These are phyloP conservation scores for Gobio occitaniae DNA, from an alignment of 2,797 vertebrate genomes.

Conservation along the genomic window DNA sequence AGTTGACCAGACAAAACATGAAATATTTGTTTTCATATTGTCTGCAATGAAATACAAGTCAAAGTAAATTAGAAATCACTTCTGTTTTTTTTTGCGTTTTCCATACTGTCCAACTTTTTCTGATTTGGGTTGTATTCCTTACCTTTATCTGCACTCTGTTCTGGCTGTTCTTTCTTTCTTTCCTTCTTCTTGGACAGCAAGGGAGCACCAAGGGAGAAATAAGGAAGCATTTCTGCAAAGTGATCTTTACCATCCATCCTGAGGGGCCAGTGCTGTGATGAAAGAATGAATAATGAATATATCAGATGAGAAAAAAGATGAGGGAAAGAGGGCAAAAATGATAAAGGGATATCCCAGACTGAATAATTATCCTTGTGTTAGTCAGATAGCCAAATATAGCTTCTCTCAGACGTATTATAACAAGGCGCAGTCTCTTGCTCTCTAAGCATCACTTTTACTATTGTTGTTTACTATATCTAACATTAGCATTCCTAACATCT, in stretches of 20 bases:
- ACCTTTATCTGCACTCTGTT: conserved; percentile 29
- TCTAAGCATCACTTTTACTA: neutral
- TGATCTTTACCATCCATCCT: conserved; percentile 71
- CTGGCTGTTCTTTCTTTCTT: conserved; percentile 46
- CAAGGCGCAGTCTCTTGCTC: neutral
- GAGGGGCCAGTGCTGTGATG: conserved; percentile 66
- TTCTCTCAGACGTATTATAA: conserved; percentile 36
- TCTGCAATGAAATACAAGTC: too few species aligned
- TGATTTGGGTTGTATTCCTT: neutral
- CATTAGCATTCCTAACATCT: neutral
- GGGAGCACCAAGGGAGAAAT: conserved; percentile 67
- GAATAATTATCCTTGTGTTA: conserved; percentile 48
- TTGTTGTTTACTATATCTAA: conserved; percentile 25
- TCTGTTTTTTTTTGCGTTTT: too few species aligned
- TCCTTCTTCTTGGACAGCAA: conserved; percentile 34
- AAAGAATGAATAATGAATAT: conserved; percentile 73
- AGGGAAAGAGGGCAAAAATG: conserved; percentile 52
- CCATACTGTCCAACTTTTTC: too few species aligned
- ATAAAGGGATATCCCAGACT: conserved; percentile 52
- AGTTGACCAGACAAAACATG: too few species aligned
- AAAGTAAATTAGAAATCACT: too few species aligned
- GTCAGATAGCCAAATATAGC: conserved; percentile 32
- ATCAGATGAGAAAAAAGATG: conserved; percentile 61
- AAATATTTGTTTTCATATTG: too few species aligned
- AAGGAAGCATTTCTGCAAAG: conserved; percentile 66